Evolutionary conservation across 2,113 vertebrate genomes (phyloP).

Genomic region (Physeter macrocephalus): DNA sequence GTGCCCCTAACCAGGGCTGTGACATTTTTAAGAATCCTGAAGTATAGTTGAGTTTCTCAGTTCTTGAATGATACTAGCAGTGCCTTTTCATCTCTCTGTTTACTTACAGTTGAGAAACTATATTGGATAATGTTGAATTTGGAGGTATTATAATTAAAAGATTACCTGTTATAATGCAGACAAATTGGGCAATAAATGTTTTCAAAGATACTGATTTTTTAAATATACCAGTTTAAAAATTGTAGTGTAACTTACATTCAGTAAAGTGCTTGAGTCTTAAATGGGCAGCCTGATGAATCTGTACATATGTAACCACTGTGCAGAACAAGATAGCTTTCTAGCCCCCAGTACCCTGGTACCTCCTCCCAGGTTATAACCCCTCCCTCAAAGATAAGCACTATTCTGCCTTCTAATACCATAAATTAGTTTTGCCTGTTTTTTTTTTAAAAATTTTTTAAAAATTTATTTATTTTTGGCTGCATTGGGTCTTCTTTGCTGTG

Average conservation of each 20-base stretch:
- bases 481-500: too few relatives aligned
- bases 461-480: too few relatives aligned
- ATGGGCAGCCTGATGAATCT: neutral
- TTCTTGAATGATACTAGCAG: neutral
- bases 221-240: neutral
- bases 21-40: neutral
- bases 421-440: neutral
- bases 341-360: neutral
- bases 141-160: neutral
- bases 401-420: neutral
- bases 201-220: neutral
- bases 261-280: neutral
- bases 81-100: neutral
- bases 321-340: neutral
- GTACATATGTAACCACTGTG: neutral
- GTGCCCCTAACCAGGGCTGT: too few relatives aligned
- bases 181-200: neutral
- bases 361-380: neutral
- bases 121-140: neutral
- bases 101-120: neutral
- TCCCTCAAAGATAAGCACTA: neutral
- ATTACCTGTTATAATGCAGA: neutral
- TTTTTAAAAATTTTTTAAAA: too few relatives aligned
- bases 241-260: neutral
- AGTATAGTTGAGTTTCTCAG: neutral